phyloP scores from a whole-genome alignment of 2,797 vertebrate species.

The Microctenopoma lineatum region DNA sequence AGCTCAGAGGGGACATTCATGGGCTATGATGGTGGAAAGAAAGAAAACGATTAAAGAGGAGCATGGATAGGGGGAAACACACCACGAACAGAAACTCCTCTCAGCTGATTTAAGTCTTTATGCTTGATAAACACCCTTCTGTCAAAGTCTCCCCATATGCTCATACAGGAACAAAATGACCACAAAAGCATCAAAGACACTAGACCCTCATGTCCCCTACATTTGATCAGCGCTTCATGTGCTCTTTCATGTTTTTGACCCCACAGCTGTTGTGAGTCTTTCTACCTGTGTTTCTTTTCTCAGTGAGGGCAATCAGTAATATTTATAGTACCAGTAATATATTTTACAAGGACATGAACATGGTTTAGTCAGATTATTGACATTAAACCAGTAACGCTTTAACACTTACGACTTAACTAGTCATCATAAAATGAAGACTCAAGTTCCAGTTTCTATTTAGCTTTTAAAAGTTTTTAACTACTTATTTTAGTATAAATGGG shows the following conservation, averaged over 20 bases:
- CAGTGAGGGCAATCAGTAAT: background rate
- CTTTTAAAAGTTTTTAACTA: too few species aligned
- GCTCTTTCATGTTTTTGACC: conserved; percentile 67
- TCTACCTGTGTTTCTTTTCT: conserved; percentile 25
- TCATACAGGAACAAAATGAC: conserved; percentile 13
- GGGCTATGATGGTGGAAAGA: conserved; percentile 45
- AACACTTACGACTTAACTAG: background rate
- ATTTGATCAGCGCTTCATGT: conserved; percentile 59
- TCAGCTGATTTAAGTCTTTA: conserved; percentile 68
- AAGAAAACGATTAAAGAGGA: conserved; percentile 67
- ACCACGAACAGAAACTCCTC: conserved; percentile 60
- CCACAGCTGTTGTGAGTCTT: conserved; percentile 64
- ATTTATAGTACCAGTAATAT: background rate
- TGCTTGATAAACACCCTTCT: conserved; percentile 63
- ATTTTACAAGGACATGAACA: background rate
- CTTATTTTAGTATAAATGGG: too few species aligned
- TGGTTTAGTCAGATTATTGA: background rate
- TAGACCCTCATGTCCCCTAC: conserved; percentile 62
- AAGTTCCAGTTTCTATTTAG: too few species aligned
- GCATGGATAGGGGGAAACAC: conserved; percentile 54
- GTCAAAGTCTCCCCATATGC: conserved; percentile 52
- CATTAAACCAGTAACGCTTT: too few species aligned
- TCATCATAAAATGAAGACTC: too few species aligned
- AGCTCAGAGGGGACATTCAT: conserved; percentile 61
- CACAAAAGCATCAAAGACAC: conserved; percentile 74